Base-by-base conservation (phyloP, 2,888 invertebrate species). In the Coremacera marginata region DNA sequence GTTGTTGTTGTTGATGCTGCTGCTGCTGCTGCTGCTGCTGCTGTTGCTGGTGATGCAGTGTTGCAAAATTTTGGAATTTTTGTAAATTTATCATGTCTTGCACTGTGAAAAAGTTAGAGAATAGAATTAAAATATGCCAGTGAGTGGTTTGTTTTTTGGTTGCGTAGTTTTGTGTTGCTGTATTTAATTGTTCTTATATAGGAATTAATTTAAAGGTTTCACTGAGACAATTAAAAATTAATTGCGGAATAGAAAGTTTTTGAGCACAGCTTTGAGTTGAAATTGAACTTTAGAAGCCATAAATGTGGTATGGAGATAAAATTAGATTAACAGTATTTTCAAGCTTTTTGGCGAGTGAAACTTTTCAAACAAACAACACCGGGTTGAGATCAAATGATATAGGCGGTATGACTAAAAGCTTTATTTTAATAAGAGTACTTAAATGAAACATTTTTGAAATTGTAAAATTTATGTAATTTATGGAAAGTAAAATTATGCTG, bases 11-110 rank as follows among this genome's bases (percentile, higher is more conserved):
- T 79, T 92, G 92, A 4, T 92, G 91, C 83, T 83, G 84, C 67
- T 82, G 83, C 22, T 80, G 82, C 16, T 84, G 82, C 0, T 84
- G 82, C 3, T 82, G 83, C 2, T 82, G 84, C 0, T 84, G 83
- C 0, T 82, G 84, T 2, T 84, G 85, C 0, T 83, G 85, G 0
- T 86, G 84, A 0, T 91, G 89, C 89, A 95, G 92, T 81, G 94
- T 93, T 79, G 95, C 94, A 84, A 95, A 90, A 86, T 94, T 95
- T 90, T 95, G 95, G 78, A 95, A 92, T 90, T 95, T 95, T 88
- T 89, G 90, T 84, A 90, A 88, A 88, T 89, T 90, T 86, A 90
- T 84, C 88, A 90, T 89, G 86, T 89, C 90, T 89, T 90, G 90
- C 90, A 90, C 90, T 90, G 85, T 68, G 76, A 75, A 49, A 25